phyloP scores from a whole-genome alignment of 1,140 invertebrate species.

The Popillia japonica region DNA sequence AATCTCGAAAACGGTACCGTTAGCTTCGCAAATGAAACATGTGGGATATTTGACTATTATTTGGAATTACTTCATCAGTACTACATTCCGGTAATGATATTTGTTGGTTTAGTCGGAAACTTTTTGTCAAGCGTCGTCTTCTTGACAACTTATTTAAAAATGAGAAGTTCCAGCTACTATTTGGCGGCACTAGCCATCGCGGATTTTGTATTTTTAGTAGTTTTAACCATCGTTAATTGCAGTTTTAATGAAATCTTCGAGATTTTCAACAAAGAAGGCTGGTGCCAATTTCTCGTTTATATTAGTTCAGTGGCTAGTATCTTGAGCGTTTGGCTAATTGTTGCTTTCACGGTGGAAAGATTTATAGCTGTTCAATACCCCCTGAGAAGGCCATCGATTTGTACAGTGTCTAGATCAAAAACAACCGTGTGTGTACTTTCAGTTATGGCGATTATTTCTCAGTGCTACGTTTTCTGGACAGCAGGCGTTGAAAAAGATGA shows the following conservation, averaged over 20 bases:
- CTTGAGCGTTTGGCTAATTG: conserved; percentile 82
- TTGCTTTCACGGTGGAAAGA: conserved; percentile 86
- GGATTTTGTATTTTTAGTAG: conserved; percentile 76
- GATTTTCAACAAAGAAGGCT: conserved; percentile 68
- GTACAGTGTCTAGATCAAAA: conserved; percentile 79
- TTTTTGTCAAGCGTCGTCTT: conserved; percentile 78
- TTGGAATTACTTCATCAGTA: conserved; percentile 59
- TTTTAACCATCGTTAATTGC: conserved; percentile 73
- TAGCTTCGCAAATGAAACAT: background rate
- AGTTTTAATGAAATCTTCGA: conserved; percentile 67
- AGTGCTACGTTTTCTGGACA: conserved; percentile 54
- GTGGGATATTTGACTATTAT: conserved; percentile 13
- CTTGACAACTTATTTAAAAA: conserved; percentile 73
- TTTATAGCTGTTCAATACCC: conserved; percentile 87
- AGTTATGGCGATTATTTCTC: conserved; percentile 47
- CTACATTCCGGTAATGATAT: conserved; percentile 74
- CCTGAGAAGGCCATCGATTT: conserved; percentile 76
- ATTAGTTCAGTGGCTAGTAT: conserved; percentile 74
- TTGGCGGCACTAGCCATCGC: conserved; percentile 78
- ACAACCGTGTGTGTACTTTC: conserved; percentile 59
- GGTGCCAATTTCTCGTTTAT: conserved; percentile 79
- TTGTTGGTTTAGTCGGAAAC: conserved; percentile 69
- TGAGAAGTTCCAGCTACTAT: conserved; percentile 81
- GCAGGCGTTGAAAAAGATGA: conserved; percentile 43
- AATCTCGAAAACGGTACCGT: background rate